Percentiles rank a stretch among this genome's conserved stretches.
These are phyloP conservation scores for Limosa lapponica DNA, from an alignment of 2,797 vertebrate genomes.

Conservation along the genomic window DNA sequence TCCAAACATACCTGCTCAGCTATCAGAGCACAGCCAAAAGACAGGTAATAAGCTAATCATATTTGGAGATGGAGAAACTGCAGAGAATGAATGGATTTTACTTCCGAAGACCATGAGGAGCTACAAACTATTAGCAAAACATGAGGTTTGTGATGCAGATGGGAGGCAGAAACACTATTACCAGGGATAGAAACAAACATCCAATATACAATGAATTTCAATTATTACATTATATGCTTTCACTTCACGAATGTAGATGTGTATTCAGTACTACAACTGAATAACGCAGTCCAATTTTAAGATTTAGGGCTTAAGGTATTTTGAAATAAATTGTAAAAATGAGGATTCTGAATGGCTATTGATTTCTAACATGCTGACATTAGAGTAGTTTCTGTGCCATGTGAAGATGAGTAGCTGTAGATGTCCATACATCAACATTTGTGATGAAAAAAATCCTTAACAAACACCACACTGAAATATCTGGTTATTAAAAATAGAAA, in stretches of 20 bases:
- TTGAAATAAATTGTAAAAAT: not conserved
- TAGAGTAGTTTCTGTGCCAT: not conserved
- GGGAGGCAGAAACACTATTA: not conserved
- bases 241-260: not conserved
- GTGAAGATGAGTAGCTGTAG: not conserved
- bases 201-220: not conserved
- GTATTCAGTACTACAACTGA: not conserved
- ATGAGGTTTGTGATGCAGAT: not conserved
- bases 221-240: not conserved
- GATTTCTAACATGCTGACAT: not conserved
- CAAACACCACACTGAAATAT: not conserved
- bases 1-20: not conserved
- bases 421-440: not conserved
- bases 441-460: not conserved
- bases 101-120: not conserved
- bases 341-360: not conserved
- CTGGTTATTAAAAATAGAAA: not conserved
- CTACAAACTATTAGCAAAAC: not conserved
- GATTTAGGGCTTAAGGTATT: not conserved
- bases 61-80: not conserved
- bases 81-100: not conserved
- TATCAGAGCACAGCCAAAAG: not conserved
- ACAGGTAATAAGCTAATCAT: not conserved
- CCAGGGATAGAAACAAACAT: not conserved
- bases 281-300: not conserved